Base-by-base conservation (phyloP, 2,888 invertebrate genomes). In the Eristalinus sepulchralis region DNA sequence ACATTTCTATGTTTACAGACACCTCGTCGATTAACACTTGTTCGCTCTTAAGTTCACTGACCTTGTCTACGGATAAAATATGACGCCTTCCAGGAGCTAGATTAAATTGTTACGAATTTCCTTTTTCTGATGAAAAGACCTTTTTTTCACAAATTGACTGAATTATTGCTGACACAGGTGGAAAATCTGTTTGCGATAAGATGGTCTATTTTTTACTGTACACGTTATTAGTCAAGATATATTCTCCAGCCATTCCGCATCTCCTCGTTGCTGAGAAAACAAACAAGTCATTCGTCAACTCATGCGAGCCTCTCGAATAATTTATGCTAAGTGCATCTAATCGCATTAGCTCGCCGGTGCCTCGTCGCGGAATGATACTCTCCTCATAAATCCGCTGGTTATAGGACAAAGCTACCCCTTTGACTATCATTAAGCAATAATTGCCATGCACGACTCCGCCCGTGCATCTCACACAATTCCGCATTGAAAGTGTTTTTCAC, bases 301-400 rank as follows among this genome's bases (percentile, higher is more conserved):
- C 39, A 39, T 39, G 39, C 39, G 47, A 17, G 47, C 17, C 39
- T 9, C 22, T 71, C 6, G 9, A 10, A 47, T 72, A 33, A 47
- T 59, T 6, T 22, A 66, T 60, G 59, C 31, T 75, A 66, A 75
- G 66, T 59, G 22, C 22, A 17, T n/a, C 33, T 66, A 75, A 66
- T 75, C 59, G 39, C 11, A n/a, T 75, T 66, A 17, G 57, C 39
- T 36, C 13, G 24, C 5, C 20, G 11, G n/a, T 55, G 34, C n/a
- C 17, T 36, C 2, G 60, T 53, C 33, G 27, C 1, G 3, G 53
- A 5, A 31, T 20, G 27, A 27, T 47, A 5, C 34, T 57, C n/a
- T 57, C 33, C 68, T 22, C 57, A 57, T 24, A 70, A 59, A 34
- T 17, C 47, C 8, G 47, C 59, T 10, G 24, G 8, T 33, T 39